Conservation (phyloP, 2,888 invertebrate species). For the Isotomurus palustris region DNA sequence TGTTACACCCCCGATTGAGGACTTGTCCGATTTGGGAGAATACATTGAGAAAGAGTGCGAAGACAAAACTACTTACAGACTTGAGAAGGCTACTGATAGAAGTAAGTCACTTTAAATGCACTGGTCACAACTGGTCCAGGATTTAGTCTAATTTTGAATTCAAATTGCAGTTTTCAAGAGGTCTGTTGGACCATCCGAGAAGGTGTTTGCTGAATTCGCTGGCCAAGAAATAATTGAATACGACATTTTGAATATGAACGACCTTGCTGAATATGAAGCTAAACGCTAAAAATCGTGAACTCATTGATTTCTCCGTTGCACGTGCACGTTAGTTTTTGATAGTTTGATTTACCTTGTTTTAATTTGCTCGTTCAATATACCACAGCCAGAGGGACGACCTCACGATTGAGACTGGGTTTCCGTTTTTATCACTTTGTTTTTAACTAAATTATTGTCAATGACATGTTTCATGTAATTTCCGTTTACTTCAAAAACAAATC, state of each 20-base stretch:
- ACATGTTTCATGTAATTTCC: no score
- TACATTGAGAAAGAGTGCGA: slow-evolving; percentile 69
- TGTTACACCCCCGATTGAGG: slow-evolving; percentile 62
- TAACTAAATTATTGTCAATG: no score
- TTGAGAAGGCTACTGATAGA: slow-evolving; percentile 63
- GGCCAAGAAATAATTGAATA: slow-evolving; percentile 70
- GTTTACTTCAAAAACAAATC: no score
- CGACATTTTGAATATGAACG: slow-evolving; percentile 63
- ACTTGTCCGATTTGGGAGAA: slow-evolving; percentile 57
- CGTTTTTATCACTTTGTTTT: no score
- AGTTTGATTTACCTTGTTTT: no score
- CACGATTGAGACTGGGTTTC: no score
- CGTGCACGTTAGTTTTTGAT: no score
- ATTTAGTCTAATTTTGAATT: background rate
- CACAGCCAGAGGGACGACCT: no score
- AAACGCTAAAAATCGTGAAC: no score
- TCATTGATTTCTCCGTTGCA: no score
- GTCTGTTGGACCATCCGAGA: slow-evolving; percentile 49
- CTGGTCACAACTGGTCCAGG: background rate
- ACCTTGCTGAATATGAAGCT: slow-evolving; percentile 18
- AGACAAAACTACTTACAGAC: slow-evolving; percentile 65
- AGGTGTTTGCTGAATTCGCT: slow-evolving; percentile 66
- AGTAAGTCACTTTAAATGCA: no score
- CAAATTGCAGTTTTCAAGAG: slow-evolving; percentile 61
- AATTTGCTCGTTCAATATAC: no score